Evolutionary conservation across 2,797 vertebrate species (phyloP).

Genomic region (Leptodactylus fallax): DNA sequence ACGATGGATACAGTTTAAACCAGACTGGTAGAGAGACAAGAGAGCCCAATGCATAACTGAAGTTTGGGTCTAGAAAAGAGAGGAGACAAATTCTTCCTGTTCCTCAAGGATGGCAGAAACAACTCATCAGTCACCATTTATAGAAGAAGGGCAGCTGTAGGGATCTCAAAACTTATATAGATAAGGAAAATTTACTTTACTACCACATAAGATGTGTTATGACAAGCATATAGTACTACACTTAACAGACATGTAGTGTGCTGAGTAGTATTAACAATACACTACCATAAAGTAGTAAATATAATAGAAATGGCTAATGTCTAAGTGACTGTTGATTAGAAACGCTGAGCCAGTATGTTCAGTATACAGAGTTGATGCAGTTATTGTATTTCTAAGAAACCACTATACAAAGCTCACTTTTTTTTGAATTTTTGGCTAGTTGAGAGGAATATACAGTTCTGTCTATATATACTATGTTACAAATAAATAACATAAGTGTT

Average conservation of each 20-base stretch:
- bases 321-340: no score
- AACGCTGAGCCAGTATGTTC: neutral
- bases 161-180: neutral
- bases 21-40: slow-evolving; percentile 41
- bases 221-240: no score
- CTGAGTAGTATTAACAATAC: no score
- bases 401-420: no score
- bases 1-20: slow-evolving; percentile 9
- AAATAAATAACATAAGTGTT: neutral
- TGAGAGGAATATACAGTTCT: neutral
- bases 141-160: slow-evolving; percentile 18
- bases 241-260: no score
- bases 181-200: neutral
- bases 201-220: neutral
- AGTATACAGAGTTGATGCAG: neutral
- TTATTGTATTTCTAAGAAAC: neutral
- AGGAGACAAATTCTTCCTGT: slow-evolving; percentile 35
- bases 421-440: neutral
- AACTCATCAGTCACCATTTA: slow-evolving; percentile 35
- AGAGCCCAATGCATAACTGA: slow-evolving; percentile 40
- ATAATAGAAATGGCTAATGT: no score
- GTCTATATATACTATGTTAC: neutral
- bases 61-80: slow-evolving; percentile 7
- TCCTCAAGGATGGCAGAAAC: slow-evolving; percentile 30
- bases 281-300: no score